Conservation (phyloP, 2,113 vertebrate species). For the Copsychus sechellarum region DNA sequence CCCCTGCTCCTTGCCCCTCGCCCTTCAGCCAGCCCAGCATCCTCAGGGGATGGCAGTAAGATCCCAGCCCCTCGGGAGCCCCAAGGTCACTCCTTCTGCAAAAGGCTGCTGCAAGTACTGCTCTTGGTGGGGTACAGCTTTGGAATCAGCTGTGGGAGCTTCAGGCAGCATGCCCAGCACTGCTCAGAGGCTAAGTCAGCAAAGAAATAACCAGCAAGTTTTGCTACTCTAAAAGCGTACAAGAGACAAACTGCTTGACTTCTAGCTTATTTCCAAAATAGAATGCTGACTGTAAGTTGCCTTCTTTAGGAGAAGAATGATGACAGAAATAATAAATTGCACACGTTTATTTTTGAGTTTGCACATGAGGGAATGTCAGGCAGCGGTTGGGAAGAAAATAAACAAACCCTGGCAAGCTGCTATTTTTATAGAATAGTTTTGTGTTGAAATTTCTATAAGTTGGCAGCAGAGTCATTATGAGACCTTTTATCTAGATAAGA, state of each 20-base stretch:
- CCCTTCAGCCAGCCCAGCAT: neutral
- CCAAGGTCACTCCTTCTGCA: neutral
- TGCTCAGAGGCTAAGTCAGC: neutral
- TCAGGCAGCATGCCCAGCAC: neutral
- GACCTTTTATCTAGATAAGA: conserved; percentile 56
- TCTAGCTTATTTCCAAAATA: conserved; percentile 29
- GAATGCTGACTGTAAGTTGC: neutral
- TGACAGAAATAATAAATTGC: conserved; percentile 41
- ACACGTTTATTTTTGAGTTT: conserved; percentile 38
- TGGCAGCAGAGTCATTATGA: conserved; percentile 6
- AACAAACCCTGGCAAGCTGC: conserved; percentile 33
- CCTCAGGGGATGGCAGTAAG: accelerated
- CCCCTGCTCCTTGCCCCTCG: neutral
- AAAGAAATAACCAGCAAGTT: neutral
- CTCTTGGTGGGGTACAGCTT: neutral
- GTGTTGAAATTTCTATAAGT: conserved; percentile 55
- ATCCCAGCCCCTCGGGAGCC: neutral
- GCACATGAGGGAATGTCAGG: neutral
- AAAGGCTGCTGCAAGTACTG: neutral
- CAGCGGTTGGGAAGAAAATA: conserved; percentile 27
- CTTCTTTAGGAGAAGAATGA: conserved; percentile 46
- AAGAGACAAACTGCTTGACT: conserved; percentile 9
- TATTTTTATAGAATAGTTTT: conserved; percentile 51
- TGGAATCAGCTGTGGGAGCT: neutral
- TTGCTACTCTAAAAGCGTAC: neutral